Conservation (phyloP, 2,888 invertebrate species). For the Teleiodes luculella region DNA sequence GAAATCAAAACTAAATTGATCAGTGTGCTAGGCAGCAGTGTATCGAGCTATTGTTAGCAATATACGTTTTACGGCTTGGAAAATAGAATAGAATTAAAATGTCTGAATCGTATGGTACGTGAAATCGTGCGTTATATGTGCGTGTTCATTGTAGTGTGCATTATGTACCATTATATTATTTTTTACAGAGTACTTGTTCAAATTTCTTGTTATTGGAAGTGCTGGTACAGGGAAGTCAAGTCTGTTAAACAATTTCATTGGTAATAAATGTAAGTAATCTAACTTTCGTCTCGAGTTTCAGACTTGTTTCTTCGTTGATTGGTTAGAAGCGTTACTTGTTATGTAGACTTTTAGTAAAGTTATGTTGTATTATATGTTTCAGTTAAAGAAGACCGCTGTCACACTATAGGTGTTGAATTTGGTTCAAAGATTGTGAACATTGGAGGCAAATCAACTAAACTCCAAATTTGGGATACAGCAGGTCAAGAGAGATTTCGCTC, state of each 20-base stretch:
- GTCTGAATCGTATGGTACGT: slow-evolving; percentile 7
- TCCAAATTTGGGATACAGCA: slow-evolving; percentile 94
- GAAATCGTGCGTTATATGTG: background rate
- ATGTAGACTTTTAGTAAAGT: background rate
- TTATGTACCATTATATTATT: background rate
- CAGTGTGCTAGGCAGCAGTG: too few species aligned
- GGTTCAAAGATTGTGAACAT: slow-evolving; percentile 91
- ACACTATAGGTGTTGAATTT: slow-evolving; percentile 92
- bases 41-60: too few species aligned
- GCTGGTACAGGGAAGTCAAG: slow-evolving; percentile 92
- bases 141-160: background rate
- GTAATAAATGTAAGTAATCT: slow-evolving; percentile 86
- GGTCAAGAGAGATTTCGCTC: slow-evolving; percentile 98
- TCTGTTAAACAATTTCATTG: slow-evolving; percentile 89
- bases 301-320: too few species aligned
- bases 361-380: slow-evolving; percentile 32
- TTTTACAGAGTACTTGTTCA: slow-evolving; percentile 87
- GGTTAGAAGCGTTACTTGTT: too few species aligned
- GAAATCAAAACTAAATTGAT: too few species aligned
- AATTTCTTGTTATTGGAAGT: slow-evolving; percentile 91
- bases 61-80: background rate
- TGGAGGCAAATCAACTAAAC: slow-evolving; percentile 88
- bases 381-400: slow-evolving; percentile 91
- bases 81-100: background rate
- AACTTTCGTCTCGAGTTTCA: too few species aligned